Evolutionary conservation across 2,797 vertebrate genomes (phyloP), one percentile per base, ranked within the genome.

Genomic region (Lophius americanus): DNA sequence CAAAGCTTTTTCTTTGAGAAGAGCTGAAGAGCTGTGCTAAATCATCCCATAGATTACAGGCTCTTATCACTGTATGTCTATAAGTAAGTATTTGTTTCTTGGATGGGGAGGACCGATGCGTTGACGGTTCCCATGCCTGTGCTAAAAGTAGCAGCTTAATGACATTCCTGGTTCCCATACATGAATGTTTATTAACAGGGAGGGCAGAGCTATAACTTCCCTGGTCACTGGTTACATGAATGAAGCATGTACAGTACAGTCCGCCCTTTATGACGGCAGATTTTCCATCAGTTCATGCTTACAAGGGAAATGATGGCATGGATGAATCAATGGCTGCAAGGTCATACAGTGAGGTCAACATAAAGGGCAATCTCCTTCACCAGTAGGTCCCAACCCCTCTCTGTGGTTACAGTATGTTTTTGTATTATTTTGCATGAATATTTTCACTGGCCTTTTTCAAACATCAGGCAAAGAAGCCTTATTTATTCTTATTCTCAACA

Each of bases 91-190:
- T 60, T 75, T 39, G 77, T 39, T 77, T 36, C 64, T 55, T 62
- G 61, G 11, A n/a, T 60, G 60, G 50, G 50, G 39, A 55, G 43
- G 55, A 38, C 14, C 9, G 32, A 9, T 67, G 10, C n/a, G 0
- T 14, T 51, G 52, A 11, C 4, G 33, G 78, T 81, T 89, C 67
- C 76, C 77, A 76, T 60, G 68, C 43, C 61, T 41, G 57, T 64
- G 81, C 68, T 83, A 73, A 81, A 87, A 81, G 79, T 80, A 82
- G 75, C 85, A 82, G 46, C 42, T 64, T 66, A 49, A 77, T 70
- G 81, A 83, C 63, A 58, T 51, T 76, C 64, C 49, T 23, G 7
- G 53, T 77, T 86, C 70, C 23, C 57, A 66, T 62, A 32, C 64
- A 68, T 44, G 48, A 36, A 23, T 2, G 49, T 55, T 61, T 8